Evolutionary conservation across 2,113 vertebrate genomes (phyloP).

Genomic region (Hypanus sabinus): DNA sequence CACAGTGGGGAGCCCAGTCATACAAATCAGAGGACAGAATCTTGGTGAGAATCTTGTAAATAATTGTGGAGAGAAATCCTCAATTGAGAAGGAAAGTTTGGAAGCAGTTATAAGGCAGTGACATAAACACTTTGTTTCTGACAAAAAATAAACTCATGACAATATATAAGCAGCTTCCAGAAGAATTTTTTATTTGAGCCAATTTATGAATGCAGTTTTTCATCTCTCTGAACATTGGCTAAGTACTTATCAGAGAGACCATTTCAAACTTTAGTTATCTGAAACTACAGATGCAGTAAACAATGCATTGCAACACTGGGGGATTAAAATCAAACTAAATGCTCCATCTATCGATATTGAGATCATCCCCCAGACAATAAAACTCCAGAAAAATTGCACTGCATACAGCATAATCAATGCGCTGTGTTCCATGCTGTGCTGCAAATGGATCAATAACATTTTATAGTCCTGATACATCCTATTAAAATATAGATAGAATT

Average conservation of each 20-base stretch:
- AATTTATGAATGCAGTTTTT: background rate
- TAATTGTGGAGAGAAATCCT: background rate
- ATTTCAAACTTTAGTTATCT: background rate
- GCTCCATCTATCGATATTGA: slow-evolving; percentile 6
- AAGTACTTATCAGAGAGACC: background rate
- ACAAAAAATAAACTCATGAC: background rate
- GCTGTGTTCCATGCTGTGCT: background rate
- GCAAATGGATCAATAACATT: slow-evolving; percentile 26
- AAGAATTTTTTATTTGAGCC: background rate
- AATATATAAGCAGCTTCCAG: background rate
- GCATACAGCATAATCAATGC: background rate
- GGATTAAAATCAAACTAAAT: background rate
- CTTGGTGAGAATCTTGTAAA: background rate
- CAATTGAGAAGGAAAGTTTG: background rate
- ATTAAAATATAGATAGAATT: slow-evolving; percentile 4
- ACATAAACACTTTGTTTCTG: background rate
- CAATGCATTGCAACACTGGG: background rate
- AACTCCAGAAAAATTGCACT: background rate
- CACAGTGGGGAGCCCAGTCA: background rate
- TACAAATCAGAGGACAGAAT: background rate
- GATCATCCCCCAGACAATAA: background rate
- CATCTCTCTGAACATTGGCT: background rate
- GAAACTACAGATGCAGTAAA: background rate
- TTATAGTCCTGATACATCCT: background rate
- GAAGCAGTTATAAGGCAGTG: background rate